Percentiles rank a stretch among this genome's conserved stretches.
phyloP scores from a whole-genome alignment of 2,113 vertebrate species.

The Alethe castanea region DNA sequence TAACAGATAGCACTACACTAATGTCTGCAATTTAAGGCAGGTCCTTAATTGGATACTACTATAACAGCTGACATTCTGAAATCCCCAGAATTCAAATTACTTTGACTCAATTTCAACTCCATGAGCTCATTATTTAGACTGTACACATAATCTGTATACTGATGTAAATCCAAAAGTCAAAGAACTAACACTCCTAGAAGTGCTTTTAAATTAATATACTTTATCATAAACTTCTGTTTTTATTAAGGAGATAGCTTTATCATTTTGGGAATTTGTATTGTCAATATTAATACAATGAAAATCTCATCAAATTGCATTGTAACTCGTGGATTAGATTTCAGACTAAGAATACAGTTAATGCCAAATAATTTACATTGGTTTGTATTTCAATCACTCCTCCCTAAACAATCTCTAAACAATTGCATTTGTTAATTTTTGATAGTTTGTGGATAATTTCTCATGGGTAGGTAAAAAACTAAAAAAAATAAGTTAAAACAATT shows the following conservation, averaged over 20 bases:
- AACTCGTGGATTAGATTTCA: not conserved
- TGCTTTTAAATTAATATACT: not conserved
- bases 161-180: not conserved
- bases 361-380: not conserved
- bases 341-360: not conserved
- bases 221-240: not conserved
- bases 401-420: not conserved
- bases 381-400: not conserved
- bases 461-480: not conserved
- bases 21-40: conserved; percentile 5
- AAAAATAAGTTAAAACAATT: not conserved
- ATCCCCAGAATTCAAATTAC: conserved; percentile 25
- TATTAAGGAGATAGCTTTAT: not conserved
- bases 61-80: conserved; percentile 4
- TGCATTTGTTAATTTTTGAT: fast-evolving
- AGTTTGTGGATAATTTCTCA: not conserved
- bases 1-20: conserved; percentile 3
- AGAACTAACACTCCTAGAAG: not conserved
- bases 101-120: conserved; percentile 10
- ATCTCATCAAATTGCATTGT: not conserved
- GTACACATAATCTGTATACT: not conserved
- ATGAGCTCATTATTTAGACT: not conserved
- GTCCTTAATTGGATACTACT: conserved; percentile 29
- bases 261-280: not conserved
- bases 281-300: not conserved